phyloP scores from a whole-genome alignment of 1,140 invertebrate species.

The Oreohelix idahoensis region DNA sequence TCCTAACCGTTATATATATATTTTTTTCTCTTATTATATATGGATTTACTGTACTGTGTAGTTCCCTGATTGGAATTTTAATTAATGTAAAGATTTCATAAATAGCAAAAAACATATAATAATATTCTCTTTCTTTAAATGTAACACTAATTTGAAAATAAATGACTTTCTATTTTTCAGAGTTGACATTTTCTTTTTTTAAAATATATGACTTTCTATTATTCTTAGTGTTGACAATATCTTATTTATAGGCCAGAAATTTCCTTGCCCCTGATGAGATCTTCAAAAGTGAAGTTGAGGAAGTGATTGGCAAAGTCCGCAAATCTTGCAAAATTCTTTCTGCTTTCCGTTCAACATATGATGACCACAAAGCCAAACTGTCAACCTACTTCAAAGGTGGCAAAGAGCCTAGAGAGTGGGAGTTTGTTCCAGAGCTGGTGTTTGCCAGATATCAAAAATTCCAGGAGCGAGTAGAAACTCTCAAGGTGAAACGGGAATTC shows the following conservation, averaged over 20 bases:
- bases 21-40: too few relatives aligned
- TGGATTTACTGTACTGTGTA: too few relatives aligned
- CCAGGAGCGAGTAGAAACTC: slow-evolving; percentile 84
- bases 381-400: slow-evolving; percentile 79
- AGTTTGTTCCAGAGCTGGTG: slow-evolving; percentile 89
- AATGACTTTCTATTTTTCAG: too few relatives aligned
- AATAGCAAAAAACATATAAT: too few relatives aligned
- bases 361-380: slow-evolving; percentile 82
- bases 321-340: slow-evolving; percentile 86
- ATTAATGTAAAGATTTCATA: too few relatives aligned
- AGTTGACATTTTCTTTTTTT: too few relatives aligned
- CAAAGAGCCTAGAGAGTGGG: slow-evolving; percentile 82
- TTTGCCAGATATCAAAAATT: slow-evolving; percentile 90
- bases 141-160: too few relatives aligned
- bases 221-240: background rate
- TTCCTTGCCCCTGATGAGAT: slow-evolving; percentile 90
- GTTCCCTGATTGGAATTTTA: too few relatives aligned
- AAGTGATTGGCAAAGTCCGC: slow-evolving; percentile 86
- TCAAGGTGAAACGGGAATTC: slow-evolving; percentile 77
- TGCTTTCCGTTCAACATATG: slow-evolving; percentile 79
- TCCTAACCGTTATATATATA: too few relatives aligned
- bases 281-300: slow-evolving; percentile 78
- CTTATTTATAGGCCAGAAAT: slow-evolving; percentile 79
- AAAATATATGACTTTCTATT: too few relatives aligned
- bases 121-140: too few relatives aligned